A percentile compares a stretch with the other conserved stretches of the same genome.
Conservation (phyloP, 2,113 vertebrate genomes). For the Pterocles gutturalis region DNA sequence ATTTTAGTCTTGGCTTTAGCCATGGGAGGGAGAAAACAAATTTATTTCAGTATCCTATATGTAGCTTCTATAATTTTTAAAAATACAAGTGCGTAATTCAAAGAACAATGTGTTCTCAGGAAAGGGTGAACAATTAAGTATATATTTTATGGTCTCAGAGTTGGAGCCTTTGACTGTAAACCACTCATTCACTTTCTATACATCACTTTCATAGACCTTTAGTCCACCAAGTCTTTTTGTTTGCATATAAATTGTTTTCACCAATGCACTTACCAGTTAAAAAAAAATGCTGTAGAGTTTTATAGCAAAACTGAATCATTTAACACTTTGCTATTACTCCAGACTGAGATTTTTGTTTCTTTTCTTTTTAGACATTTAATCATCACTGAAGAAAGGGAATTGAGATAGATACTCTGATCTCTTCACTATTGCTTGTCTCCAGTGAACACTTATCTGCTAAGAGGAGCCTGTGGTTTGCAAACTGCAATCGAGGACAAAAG, state of each 20-base stretch:
- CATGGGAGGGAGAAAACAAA: background rate
- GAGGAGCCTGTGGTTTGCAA: constrained; percentile 13
- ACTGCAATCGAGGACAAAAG: constrained; percentile 2
- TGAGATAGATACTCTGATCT: background rate
- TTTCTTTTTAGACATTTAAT: constrained; percentile 36
- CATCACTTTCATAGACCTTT: background rate
- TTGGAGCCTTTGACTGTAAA: background rate
- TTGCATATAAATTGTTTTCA: background rate
- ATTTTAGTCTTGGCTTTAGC: background rate
- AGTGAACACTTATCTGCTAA: background rate
- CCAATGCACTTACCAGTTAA: background rate
- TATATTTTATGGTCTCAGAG: background rate
- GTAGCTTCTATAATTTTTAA: background rate
- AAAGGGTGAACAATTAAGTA: background rate
- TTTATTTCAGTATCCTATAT: background rate
- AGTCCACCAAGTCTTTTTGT: background rate
- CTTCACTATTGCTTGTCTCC: background rate
- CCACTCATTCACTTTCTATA: background rate
- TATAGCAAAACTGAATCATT: background rate
- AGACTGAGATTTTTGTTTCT: constrained; percentile 5
- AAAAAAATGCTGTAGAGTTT: background rate
- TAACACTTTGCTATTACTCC: background rate
- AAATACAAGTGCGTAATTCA: background rate
- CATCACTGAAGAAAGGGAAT: constrained; percentile 44
- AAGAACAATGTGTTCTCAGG: background rate